A percentile compares a stretch with the other conserved stretches of the same genome.
phyloP scores from a whole-genome alignment of 37 sponge, comb jelly and placozoan species.

The Oscarella lobularis region DNA sequence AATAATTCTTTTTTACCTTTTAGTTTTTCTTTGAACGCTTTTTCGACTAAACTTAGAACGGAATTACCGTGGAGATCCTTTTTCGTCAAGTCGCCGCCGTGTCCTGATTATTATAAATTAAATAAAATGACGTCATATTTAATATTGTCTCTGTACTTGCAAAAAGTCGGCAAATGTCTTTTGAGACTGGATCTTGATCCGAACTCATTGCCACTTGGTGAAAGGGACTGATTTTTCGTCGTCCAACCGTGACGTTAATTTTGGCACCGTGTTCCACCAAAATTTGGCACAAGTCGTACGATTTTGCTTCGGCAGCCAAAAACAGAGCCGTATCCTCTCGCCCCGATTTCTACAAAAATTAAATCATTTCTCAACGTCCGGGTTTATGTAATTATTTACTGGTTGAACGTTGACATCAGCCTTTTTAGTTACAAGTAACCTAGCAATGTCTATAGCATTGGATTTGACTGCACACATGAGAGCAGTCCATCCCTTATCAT shows the following conservation, averaged over 20 bases:
- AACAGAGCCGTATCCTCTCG: neutral
- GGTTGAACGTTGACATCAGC: conserved; percentile 2
- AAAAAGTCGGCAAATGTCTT: neutral
- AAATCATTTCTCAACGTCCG: neutral
- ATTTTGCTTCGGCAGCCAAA: neutral
- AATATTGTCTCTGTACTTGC: too few species aligned
- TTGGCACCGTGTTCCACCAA: neutral
- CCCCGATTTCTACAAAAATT: neutral
- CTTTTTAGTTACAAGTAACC: neutral
- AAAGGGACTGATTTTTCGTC: neutral
- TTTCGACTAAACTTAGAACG: too few species aligned
- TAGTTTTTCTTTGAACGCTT: too few species aligned
- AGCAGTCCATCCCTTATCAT: neutral
- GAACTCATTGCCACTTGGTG: neutral
- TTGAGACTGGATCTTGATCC: too few species aligned
- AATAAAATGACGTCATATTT: too few species aligned
- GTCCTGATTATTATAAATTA: too few species aligned
- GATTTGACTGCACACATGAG: neutral
- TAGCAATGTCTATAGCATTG: neutral
- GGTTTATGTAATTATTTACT: neutral
- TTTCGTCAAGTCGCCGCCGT: too few species aligned
- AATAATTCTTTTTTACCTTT: too few species aligned
- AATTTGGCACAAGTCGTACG: neutral
- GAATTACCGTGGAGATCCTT: too few species aligned
- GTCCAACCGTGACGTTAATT: neutral